A percentile compares a stretch with the other conserved stretches of the same genome.
These are phyloP conservation scores for Heteromormyrus szaboi DNA, from an alignment of 2,797 vertebrate species.

Conservation along the genomic window DNA sequence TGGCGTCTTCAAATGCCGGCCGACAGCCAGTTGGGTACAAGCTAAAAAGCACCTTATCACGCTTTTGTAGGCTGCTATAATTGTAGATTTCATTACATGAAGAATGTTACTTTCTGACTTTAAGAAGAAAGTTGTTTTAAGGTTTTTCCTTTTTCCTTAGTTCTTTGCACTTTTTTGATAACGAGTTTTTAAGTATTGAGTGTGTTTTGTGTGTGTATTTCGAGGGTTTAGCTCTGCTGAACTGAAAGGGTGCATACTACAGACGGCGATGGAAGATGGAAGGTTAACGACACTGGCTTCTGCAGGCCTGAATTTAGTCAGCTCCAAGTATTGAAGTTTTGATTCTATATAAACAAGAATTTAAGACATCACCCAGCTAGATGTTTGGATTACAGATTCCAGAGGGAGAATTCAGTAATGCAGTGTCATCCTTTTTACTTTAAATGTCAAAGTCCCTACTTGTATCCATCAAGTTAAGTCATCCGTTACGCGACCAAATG, in stretches of 20 bases:
- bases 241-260: conserved; percentile 64
- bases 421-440: neutral
- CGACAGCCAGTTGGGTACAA: conserved; percentile 58
- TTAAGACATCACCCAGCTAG: neutral
- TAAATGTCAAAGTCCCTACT: neutral
- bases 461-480: neutral
- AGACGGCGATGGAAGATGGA: conserved; percentile 39
- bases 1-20: conserved; percentile 26
- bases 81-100: conserved; percentile 88
- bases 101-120: conserved; percentile 84
- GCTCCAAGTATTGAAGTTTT: conserved; percentile 27
- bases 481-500: neutral
- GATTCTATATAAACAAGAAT: neutral
- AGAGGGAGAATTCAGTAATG: neutral
- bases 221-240: conserved; percentile 8
- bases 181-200: conserved; percentile 57
- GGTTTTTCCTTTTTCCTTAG: conserved; percentile 50
- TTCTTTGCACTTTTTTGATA: conserved; percentile 54
- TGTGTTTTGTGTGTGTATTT: conserved; percentile 61
- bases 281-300: conserved; percentile 58
- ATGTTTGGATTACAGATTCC: conserved; percentile 8
- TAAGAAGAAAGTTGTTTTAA: conserved; percentile 53
- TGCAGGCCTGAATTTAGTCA: conserved; percentile 79
- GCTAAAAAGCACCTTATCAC: conserved; percentile 98
- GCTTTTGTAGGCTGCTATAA: conserved; percentile 96